Percentiles rank a stretch among this genome's conserved stretches.
phyloP scores from a whole-genome alignment of 1,140 invertebrate species.

The Anadara kagoshimensis region DNA sequence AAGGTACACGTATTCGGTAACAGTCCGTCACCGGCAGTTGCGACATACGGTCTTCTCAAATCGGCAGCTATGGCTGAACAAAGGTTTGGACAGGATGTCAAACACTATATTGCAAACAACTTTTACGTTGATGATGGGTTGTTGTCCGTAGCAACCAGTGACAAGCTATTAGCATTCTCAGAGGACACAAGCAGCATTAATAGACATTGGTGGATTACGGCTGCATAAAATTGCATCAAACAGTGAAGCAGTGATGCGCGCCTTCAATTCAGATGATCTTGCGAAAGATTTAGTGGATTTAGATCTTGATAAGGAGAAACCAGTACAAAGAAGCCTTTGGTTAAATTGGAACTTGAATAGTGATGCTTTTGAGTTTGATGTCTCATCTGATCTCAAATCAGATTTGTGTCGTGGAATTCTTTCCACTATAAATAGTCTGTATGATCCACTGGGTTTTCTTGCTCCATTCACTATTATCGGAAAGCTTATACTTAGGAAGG shows the following conservation, averaged over 20 bases:
- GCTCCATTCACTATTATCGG: constrained; percentile 4
- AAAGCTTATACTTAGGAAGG: constrained; percentile 6
- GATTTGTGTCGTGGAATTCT: constrained; percentile 10
- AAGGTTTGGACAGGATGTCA: constrained; percentile 14
- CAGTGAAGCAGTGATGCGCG: constrained; percentile 10
- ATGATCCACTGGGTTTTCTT: constrained; percentile 20
- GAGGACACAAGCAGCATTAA: constrained; percentile 1
- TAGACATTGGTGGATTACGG: not conserved
- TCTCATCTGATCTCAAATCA: not conserved
- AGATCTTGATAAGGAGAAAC: not conserved
- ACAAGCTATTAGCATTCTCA: constrained; percentile 3
- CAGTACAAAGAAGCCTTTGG: not conserved
- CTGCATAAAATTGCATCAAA: constrained; percentile 33
- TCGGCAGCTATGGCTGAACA: not conserved
- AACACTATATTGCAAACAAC: constrained; percentile 32
- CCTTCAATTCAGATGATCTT: constrained; percentile 6
- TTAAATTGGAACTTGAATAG: not conserved
- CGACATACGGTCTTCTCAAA: constrained; percentile 26
- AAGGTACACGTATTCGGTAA: constrained; percentile 15
- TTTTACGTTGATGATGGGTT: constrained; percentile 36
- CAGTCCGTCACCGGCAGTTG: constrained; percentile 8
- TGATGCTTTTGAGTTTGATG: not conserved
- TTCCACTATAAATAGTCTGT: constrained; percentile 13
- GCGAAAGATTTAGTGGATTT: constrained; percentile 7
- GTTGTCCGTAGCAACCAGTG: not conserved